Base-by-base conservation (phyloP, 2,888 invertebrate genomes). In the Odontothrips loti region DNA sequence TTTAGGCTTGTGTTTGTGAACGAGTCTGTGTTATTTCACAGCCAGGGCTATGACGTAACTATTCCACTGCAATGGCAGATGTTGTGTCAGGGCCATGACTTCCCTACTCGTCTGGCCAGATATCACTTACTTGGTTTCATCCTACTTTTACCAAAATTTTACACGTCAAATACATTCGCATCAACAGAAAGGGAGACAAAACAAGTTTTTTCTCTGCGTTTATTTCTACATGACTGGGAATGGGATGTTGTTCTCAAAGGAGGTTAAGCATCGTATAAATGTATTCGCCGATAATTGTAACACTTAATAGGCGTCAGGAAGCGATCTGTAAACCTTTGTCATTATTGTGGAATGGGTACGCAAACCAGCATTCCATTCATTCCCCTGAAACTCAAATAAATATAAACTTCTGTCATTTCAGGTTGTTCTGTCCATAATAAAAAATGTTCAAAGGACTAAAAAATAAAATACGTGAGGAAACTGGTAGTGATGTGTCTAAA, bases 401-500 rank as follows among this genome's bases (percentile, higher is more conserved):
- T 58, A 17, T 51, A 10, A n/a, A 6, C 58, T 1, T 20, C 58
- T 12, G 12, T 51, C 58, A 23, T 47, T 47, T 0, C 15, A 20
- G 23, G 43, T n/a, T 20, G 48, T 29, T 43, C 48, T 34, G 6
- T 6, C 34, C 34, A 43, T 43, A 43, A 6, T 82, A 8, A 82
- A 89, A 86, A 86, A 96, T 96, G 96, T 96, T 96, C 87, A 93
- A 95, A 80, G 94, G 94, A 86, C 88, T 96, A 84, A 96, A 96
- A 88, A 95, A 95, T 88, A 95, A 95, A 90, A 95, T 96, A 85
- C 93, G 94, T 85, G 95, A 95, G 87, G 96, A 96, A 89, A 95
- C 95, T 83, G 95, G 95, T 80, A 94, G 92, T 86, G 95, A 95
- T 87, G 89, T 95, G 79, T 90, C 91, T 84, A 84, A 89, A 90